Conservation (phyloP, 35 echinoderm and acorn worm species). For the Ophioderma brevispina region DNA sequence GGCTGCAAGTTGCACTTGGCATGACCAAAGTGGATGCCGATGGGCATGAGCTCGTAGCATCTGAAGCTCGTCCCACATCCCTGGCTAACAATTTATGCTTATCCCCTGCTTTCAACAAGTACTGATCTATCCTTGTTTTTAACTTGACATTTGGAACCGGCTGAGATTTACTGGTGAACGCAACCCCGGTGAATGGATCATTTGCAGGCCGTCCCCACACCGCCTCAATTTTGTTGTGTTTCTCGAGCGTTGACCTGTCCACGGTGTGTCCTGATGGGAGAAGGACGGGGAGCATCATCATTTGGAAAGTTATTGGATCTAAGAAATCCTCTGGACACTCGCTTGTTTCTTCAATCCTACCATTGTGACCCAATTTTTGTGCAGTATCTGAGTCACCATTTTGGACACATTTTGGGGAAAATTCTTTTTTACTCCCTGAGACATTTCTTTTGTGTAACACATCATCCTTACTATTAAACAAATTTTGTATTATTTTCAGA, state of each 20-base stretch:
- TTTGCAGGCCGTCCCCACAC: slow-evolving; percentile 85
- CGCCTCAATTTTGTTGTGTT: slow-evolving; percentile 67
- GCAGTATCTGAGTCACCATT: neutral
- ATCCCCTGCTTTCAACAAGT: slow-evolving; percentile 55
- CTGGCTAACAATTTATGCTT: slow-evolving; percentile 44
- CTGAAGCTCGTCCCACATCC: slow-evolving; percentile 17
- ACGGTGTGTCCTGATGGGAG: slow-evolving; percentile 90
- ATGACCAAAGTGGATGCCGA: neutral
- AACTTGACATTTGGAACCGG: slow-evolving; percentile 89
- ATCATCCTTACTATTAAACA: neutral
- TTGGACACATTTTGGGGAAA: neutral
- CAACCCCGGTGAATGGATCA: slow-evolving; percentile 89
- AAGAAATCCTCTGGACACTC: slow-evolving; percentile 86
- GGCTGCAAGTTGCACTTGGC: neutral
- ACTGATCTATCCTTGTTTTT: slow-evolving; percentile 85
- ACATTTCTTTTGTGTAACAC: neutral
- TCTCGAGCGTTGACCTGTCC: slow-evolving; percentile 79
- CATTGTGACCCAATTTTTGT: neutral
- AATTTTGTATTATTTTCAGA: slow-evolving; percentile 26
- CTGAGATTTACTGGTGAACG: slow-evolving; percentile 62
- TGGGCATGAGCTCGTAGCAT: neutral
- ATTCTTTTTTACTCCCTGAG: neutral
- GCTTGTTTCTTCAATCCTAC: neutral
- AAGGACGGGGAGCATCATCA: slow-evolving; percentile 83
- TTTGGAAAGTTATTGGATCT: slow-evolving; percentile 82